These are phyloP conservation scores for Phylloscopus whistleri DNA, from an alignment of 2,113 vertebrate species.

Conservation along the genomic window DNA sequence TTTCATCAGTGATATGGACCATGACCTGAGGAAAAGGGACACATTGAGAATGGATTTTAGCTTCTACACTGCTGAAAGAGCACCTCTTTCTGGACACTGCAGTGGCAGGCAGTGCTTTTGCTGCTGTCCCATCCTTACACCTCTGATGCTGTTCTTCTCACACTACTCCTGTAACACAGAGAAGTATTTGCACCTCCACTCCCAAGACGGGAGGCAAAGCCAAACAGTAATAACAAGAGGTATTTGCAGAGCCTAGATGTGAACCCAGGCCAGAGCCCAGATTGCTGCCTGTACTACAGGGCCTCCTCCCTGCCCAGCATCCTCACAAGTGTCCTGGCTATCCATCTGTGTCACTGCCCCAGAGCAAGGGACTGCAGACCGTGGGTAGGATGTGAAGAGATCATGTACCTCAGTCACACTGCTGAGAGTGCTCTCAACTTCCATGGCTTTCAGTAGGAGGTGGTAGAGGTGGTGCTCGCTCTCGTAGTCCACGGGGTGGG, in stretches of 20 bases:
- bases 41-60: background rate
- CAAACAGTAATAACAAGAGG: background rate
- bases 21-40: constrained; percentile 72
- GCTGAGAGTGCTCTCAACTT: constrained; percentile 80
- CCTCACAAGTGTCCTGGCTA: accelerated
- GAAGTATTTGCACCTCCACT: background rate
- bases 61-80: background rate
- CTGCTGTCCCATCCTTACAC: background rate
- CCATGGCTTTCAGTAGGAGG: constrained; percentile 80
- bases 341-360: background rate
- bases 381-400: background rate
- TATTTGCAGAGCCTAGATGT: background rate
- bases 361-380: accelerated
- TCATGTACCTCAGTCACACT: constrained; percentile 78
- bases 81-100: background rate
- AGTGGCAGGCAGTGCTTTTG: background rate
- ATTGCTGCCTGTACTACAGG: background rate
- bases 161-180: background rate
- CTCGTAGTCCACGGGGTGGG: constrained; percentile 80
- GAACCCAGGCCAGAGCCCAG: background rate
- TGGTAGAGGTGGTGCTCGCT: constrained; percentile 81
- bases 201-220: background rate
- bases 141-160: background rate
- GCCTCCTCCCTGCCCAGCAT: background rate
- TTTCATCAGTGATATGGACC: constrained; percentile 83